phyloP scores from a whole-genome alignment of 2,888 invertebrate species.

The Calameuta pallipes region DNA sequence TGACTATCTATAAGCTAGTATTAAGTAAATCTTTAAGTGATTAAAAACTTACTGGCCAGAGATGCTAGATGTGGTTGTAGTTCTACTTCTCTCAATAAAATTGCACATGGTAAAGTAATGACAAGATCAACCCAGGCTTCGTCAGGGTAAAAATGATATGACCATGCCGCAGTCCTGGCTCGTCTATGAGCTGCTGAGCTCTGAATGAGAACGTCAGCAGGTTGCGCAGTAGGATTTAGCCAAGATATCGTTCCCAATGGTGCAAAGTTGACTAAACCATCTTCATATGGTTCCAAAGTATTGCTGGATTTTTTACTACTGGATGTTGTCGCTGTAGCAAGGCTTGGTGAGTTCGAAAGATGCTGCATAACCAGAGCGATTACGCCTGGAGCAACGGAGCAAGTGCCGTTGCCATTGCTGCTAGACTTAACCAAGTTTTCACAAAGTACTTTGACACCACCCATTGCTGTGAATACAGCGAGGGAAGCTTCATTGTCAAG shows the following conservation, averaged over 20 bases:
- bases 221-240: conserved; percentile 86
- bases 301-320: conserved; percentile 63
- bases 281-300: conserved; percentile 72
- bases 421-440: conserved; percentile 76
- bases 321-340: conserved; percentile 55
- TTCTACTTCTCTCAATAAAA: conserved; percentile 88
- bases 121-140: conserved; percentile 91
- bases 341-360: conserved; percentile 68
- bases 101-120: conserved; percentile 87
- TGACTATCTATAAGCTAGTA: background rate
- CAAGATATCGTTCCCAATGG: conserved; percentile 85
- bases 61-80: conserved; percentile 88
- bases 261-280: conserved; percentile 89
- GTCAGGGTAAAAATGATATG: conserved; percentile 92
- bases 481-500: conserved; percentile 82
- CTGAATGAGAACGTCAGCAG: conserved; percentile 89
- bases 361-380: conserved; percentile 74
- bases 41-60: conserved; percentile 74
- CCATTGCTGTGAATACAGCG: conserved; percentile 79
- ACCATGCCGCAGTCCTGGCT: conserved; percentile 93
- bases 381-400: conserved; percentile 68
- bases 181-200: conserved; percentile 84
- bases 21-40: background rate
- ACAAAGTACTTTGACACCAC: conserved; percentile 80
- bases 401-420: conserved; percentile 67